These are phyloP conservation scores for Phortica magna DNA, from an alignment of 2,888 invertebrate species.

Conservation along the genomic window DNA sequence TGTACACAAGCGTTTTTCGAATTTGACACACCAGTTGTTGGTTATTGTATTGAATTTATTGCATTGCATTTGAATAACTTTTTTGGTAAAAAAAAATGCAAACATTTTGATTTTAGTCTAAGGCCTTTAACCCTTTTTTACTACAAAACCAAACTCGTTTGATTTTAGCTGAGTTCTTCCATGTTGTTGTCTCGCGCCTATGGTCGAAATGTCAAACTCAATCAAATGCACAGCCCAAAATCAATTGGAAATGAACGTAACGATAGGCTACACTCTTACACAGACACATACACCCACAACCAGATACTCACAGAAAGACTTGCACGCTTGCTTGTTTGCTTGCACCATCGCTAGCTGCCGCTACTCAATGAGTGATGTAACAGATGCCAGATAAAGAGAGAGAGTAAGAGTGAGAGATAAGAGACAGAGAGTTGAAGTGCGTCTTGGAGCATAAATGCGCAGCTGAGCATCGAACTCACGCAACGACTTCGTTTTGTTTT, in stretches of 20 bases:
- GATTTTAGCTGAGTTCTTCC: constrained; percentile 50
- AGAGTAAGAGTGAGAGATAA: no score
- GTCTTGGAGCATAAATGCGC: no score
- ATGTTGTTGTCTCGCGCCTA: neutral
- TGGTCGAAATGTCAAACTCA: no score
- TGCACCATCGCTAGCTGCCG: no score
- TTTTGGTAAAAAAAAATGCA: constrained; percentile 38
- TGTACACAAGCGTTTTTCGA: neutral
- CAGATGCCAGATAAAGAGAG: no score
- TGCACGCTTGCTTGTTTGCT: no score
- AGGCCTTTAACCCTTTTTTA: constrained; percentile 46
- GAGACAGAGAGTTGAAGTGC: no score
- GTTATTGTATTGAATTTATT: constrained; percentile 43
- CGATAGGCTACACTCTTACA: neutral
- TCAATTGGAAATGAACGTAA: neutral
- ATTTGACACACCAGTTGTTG: constrained; percentile 11
- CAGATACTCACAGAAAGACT: neutral
- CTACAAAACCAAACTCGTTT: constrained; percentile 56
- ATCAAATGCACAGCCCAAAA: neutral
- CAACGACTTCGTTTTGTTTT: neutral
- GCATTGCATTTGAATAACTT: neutral
- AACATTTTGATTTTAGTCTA: constrained; percentile 53
- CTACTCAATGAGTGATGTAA: no score
- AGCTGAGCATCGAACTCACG: no score
- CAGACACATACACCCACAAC: neutral